phyloP scores from a whole-genome alignment of 2,888 invertebrate species.

The Atethmia centrago region DNA sequence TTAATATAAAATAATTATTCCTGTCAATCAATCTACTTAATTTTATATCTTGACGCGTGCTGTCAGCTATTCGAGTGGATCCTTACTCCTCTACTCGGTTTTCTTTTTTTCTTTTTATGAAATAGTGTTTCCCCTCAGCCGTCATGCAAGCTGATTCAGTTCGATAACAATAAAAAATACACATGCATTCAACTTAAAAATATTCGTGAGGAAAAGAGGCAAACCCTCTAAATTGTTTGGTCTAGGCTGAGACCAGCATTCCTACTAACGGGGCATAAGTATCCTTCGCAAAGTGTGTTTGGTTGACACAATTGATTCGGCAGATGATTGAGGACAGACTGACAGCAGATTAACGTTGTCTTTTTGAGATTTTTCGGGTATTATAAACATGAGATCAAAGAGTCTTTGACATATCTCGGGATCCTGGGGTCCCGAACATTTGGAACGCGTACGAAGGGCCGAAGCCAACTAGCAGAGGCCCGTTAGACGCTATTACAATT shows the following conservation, averaged over 20 bases:
- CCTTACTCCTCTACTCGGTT: too few species aligned
- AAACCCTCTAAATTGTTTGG: neutral
- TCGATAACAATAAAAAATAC: too few species aligned
- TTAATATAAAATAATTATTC: neutral
- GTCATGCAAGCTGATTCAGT: too few species aligned
- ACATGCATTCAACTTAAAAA: neutral
- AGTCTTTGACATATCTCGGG: too few species aligned
- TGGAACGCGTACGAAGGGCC: too few species aligned
- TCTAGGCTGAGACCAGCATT: neutral
- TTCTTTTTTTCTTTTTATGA: neutral
- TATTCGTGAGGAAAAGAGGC: neutral
- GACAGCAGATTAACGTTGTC: neutral
- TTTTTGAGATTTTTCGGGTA: neutral
- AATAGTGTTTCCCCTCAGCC: neutral
- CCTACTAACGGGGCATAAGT: too few species aligned
- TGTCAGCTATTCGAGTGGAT: neutral
- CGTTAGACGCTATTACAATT: neutral
- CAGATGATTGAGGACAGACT: neutral
- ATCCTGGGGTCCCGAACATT: too few species aligned
- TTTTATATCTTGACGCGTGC: too few species aligned
- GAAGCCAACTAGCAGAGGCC: too few species aligned
- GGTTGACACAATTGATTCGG: neutral
- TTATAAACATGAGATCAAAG: neutral
- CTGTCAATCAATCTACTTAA: neutral
- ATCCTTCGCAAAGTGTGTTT: neutral